phyloP scores from a whole-genome alignment of 2,888 invertebrate species.

The Drosophila monieri region DNA sequence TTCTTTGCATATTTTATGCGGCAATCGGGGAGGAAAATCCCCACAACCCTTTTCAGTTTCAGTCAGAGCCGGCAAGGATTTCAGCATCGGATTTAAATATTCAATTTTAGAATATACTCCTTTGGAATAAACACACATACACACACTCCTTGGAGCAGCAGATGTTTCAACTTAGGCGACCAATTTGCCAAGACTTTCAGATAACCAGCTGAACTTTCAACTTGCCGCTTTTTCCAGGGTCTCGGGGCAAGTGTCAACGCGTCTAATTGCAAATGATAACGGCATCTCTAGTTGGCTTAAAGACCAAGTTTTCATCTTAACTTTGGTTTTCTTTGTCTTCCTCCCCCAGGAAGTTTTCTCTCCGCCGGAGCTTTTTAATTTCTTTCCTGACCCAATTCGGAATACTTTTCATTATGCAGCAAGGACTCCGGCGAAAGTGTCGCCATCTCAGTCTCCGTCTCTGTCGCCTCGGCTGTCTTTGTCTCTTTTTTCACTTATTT shows the following conservation, averaged over 20 bases:
- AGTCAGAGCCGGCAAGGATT: slow-evolving; percentile 46
- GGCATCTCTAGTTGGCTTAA: slow-evolving; percentile 36
- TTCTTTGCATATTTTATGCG: slow-evolving; percentile 56
- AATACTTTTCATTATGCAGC: slow-evolving; percentile 62
- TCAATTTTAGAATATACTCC: slow-evolving; percentile 60
- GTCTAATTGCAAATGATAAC: slow-evolving; percentile 73
- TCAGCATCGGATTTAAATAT: slow-evolving; percentile 67
- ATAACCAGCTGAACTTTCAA: slow-evolving; percentile 43
- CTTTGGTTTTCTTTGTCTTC: slow-evolving; percentile 20
- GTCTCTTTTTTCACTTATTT: slow-evolving; percentile 13
- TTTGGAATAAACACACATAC: not conserved
- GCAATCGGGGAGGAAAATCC: slow-evolving; percentile 15
- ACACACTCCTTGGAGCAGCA: slow-evolving; percentile 17
- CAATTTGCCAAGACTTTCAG: slow-evolving; percentile 42
- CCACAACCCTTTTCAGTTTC: slow-evolving; percentile 65
- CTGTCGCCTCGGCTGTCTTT: slow-evolving; percentile 19
- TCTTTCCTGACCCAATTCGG: slow-evolving; percentile 64
- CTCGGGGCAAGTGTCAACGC: slow-evolving; percentile 67
- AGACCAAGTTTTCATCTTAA: slow-evolving; percentile 49
- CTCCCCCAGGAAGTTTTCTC: slow-evolving; percentile 11
- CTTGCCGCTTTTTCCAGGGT: slow-evolving; percentile 36
- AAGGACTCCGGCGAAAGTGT: slow-evolving; percentile 63
- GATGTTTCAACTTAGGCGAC: slow-evolving; percentile 41
- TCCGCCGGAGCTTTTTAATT: slow-evolving; percentile 47
- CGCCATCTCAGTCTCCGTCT: slow-evolving; percentile 35